Percentiles rank a stretch among this genome's conserved stretches.
Conservation (phyloP, 2,113 vertebrate species). For the Cyanocitta stelleri region DNA sequence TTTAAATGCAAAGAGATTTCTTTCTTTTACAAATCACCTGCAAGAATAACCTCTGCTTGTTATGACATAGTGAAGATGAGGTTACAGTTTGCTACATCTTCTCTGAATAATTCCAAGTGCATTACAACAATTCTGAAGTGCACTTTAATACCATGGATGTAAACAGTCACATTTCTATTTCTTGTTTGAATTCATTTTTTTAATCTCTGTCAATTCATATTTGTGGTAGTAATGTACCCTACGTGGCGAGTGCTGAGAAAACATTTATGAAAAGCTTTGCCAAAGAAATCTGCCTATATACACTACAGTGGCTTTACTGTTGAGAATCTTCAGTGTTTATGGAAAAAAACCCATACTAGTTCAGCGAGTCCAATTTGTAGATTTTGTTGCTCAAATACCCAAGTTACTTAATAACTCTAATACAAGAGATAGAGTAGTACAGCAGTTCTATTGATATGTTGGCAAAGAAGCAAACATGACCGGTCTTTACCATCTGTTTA, state of each 20-base stretch:
- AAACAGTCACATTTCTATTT: slow-evolving; percentile 36
- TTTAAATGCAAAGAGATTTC: not conserved
- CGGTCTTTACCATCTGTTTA: slow-evolving; percentile 83
- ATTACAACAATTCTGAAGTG: not conserved
- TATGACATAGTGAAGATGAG: not conserved
- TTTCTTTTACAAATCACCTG: not conserved
- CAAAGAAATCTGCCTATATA: slow-evolving; percentile 63
- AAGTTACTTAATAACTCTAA: slow-evolving; percentile 70
- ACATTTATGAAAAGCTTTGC: slow-evolving; percentile 72
- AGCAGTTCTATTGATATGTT: slow-evolving; percentile 76
- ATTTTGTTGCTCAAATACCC: slow-evolving; percentile 62
- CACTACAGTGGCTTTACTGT: slow-evolving; percentile 70
- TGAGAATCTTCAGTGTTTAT: slow-evolving; percentile 61
- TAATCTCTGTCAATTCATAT: slow-evolving; percentile 61
- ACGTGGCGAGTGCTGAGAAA: slow-evolving; percentile 70
- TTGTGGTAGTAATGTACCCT: slow-evolving; percentile 67
- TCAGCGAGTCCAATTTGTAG: slow-evolving; percentile 60
- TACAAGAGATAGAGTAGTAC: slow-evolving; percentile 49
- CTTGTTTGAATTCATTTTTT: slow-evolving; percentile 45
- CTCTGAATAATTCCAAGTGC: not conserved
- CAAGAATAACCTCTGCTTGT: not conserved
- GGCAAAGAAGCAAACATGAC: slow-evolving; percentile 80
- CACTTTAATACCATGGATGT: not conserved
- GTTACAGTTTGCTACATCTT: not conserved
- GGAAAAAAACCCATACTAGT: slow-evolving; percentile 36